Evolutionary conservation across 2,888 invertebrate species (phyloP).

Genomic region (Dioctria linearis): DNA sequence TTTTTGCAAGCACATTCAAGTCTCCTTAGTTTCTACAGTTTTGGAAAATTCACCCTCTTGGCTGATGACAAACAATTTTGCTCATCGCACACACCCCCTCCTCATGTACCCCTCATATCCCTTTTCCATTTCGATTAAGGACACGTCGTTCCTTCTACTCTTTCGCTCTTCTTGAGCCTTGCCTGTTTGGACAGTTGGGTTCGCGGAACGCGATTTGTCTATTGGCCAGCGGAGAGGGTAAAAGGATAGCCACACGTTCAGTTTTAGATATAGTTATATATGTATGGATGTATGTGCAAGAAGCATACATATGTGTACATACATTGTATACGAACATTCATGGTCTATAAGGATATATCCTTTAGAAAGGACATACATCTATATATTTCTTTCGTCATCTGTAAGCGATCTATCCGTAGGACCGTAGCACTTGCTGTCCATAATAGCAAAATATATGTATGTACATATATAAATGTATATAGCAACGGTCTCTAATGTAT

Average conservation of each 20-base stretch:
- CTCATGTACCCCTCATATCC: neutral
- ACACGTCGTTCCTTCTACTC: slow-evolving; percentile 40
- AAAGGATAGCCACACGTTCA: slow-evolving; percentile 53
- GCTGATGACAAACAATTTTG: slow-evolving; percentile 49
- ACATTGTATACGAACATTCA: neutral
- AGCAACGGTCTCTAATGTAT: slow-evolving; percentile 45
- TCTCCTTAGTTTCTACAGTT: slow-evolving; percentile 36
- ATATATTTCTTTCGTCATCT: slow-evolving; percentile 53
- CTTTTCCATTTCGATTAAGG: slow-evolving; percentile 12
- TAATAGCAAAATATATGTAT: neutral
- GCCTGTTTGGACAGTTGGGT: slow-evolving; percentile 53
- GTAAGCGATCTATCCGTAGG: slow-evolving; percentile 47
- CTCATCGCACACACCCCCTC: neutral
- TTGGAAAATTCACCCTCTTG: slow-evolving; percentile 47
- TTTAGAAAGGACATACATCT: slow-evolving; percentile 42
- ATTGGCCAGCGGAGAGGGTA: slow-evolving; percentile 54
- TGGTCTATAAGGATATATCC: slow-evolving; percentile 35
- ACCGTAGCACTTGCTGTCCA: neutral
- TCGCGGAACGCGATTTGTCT: slow-evolving; percentile 58
- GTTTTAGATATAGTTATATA: slow-evolving; percentile 33
- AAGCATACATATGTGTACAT: slow-evolving; percentile 7
- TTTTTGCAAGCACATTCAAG: slow-evolving; percentile 24
- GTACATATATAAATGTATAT: neutral
- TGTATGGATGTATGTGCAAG: slow-evolving; percentile 4
- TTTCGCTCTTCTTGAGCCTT: slow-evolving; percentile 21